A percentile compares a stretch with the other conserved stretches of the same genome.
These are phyloP conservation scores for Eucera pruinosa DNA, from an alignment of 2,888 invertebrate species.

Conservation along the genomic window DNA sequence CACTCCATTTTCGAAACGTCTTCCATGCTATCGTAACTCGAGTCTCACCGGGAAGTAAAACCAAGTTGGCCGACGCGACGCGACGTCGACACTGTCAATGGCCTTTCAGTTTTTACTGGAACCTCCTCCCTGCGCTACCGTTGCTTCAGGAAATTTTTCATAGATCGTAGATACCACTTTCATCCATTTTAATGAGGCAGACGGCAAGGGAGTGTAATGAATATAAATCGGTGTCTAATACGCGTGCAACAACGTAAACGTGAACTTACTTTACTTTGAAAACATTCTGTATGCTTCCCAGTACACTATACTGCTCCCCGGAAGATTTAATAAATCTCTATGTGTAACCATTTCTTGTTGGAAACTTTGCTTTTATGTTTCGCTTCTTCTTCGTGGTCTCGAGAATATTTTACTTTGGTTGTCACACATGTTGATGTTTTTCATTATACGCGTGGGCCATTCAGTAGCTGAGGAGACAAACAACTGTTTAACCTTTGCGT, in stretches of 20 bases:
- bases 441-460: too few relatives aligned
- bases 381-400: too few relatives aligned
- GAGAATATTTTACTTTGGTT: too few relatives aligned
- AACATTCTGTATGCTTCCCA: neutral
- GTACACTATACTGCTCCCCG: neutral
- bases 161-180: constrained; percentile 47
- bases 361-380: too few relatives aligned
- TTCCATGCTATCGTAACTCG: neutral
- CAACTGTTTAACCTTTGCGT: too few relatives aligned
- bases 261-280: constrained; percentile 13
- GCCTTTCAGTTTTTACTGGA: constrained; percentile 19
- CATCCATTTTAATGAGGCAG: constrained; percentile 50
- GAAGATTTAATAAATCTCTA: neutral
- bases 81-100: constrained; percentile 23
- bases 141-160: constrained; percentile 32
- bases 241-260: constrained; percentile 25
- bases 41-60: constrained; percentile 6
- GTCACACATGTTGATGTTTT: too few relatives aligned
- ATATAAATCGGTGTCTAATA: constrained; percentile 46
- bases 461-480: too few relatives aligned
- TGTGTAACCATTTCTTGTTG: neutral
- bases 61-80: neutral
- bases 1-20: constrained; percentile 12
- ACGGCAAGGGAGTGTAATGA: constrained; percentile 30
- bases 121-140: neutral